These are phyloP conservation scores for Psilanteris sp. DNA, from an alignment of 1,140 invertebrate species.

Conservation along the genomic window DNA sequence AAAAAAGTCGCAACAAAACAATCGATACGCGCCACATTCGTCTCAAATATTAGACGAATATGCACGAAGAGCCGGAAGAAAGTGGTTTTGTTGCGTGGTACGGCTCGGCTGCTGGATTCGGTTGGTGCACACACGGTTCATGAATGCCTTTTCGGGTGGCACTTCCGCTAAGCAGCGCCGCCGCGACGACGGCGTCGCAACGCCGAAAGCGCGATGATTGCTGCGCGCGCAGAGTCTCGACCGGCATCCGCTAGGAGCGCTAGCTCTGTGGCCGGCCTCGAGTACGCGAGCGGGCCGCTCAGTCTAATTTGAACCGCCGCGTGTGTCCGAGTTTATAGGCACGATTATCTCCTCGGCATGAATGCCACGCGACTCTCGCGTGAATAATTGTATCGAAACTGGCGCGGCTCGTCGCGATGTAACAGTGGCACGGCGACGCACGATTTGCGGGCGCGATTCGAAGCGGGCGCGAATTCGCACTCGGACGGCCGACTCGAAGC, in stretches of 20 bases:
- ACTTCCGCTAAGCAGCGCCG: slow-evolving; percentile 57
- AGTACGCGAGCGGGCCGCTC: slow-evolving; percentile 75
- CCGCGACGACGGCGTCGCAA: slow-evolving; percentile 58
- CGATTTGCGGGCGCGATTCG: slow-evolving; percentile 1
- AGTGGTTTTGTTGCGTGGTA: slow-evolving; percentile 35
- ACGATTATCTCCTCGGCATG: slow-evolving; percentile 71
- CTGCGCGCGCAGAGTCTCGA: slow-evolving; percentile 77
- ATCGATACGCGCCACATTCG: too few relatives aligned
- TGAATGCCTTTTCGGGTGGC: slow-evolving; percentile 65
- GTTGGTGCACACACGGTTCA: slow-evolving; percentile 73
- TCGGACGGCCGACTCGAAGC: background rate
- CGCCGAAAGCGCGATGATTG: slow-evolving; percentile 56
- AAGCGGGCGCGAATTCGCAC: background rate
- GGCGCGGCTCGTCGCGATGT: slow-evolving; percentile 33
- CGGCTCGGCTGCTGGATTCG: slow-evolving; percentile 66
- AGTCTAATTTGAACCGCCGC: slow-evolving; percentile 81
- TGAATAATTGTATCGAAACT: slow-evolving; percentile 31
- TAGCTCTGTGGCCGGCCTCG: slow-evolving; percentile 77
- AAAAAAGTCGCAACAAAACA: too few relatives aligned
- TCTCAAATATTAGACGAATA: too few relatives aligned
- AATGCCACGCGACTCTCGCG: slow-evolving; percentile 61
- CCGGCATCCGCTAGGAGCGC: slow-evolving; percentile 78
- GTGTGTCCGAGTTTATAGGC: slow-evolving; percentile 75
- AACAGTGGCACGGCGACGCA: slow-evolving; percentile 14
- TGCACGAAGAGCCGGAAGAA: slow-evolving; percentile 6